Conservation (phyloP, 2,797 vertebrate species). For the Microhierax caerulescens region DNA sequence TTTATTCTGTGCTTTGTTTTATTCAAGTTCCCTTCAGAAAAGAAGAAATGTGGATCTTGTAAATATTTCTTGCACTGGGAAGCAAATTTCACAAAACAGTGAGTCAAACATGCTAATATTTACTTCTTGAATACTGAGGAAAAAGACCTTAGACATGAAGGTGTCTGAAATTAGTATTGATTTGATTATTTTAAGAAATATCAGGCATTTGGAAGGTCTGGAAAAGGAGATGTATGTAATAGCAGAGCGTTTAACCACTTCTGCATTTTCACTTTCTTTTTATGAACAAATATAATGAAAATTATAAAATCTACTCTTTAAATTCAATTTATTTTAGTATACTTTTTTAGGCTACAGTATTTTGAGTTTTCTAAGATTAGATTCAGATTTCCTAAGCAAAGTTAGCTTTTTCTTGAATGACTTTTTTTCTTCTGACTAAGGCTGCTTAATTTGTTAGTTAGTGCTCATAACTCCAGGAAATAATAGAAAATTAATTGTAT, state of each 20-base stretch:
- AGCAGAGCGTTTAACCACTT: background rate
- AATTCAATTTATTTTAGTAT: background rate
- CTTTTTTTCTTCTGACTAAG: background rate
- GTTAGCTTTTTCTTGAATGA: background rate
- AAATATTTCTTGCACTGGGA: constrained; percentile 39
- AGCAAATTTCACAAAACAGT: constrained; percentile 51
- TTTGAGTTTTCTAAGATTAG: background rate
- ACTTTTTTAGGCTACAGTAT: background rate
- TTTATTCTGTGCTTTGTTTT: constrained; percentile 23
- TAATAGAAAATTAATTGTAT: background rate
- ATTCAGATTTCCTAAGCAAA: background rate
- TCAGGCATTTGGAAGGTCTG: background rate
- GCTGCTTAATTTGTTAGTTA: background rate
- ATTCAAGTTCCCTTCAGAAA: constrained; percentile 70
- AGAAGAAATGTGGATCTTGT: constrained; percentile 66
- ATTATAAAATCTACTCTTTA: background rate
- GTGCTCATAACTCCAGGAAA: background rate
- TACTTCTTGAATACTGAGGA: background rate
- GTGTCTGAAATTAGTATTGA: background rate
- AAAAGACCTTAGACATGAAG: background rate
- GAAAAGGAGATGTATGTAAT: background rate
- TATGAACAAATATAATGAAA: background rate
- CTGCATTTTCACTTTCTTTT: background rate
- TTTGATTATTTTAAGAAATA: background rate
- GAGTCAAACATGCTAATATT: constrained; percentile 39